These are phyloP conservation scores for Tiliacea citrago DNA, from an alignment of 2,888 invertebrate species.

Conservation along the genomic window DNA sequence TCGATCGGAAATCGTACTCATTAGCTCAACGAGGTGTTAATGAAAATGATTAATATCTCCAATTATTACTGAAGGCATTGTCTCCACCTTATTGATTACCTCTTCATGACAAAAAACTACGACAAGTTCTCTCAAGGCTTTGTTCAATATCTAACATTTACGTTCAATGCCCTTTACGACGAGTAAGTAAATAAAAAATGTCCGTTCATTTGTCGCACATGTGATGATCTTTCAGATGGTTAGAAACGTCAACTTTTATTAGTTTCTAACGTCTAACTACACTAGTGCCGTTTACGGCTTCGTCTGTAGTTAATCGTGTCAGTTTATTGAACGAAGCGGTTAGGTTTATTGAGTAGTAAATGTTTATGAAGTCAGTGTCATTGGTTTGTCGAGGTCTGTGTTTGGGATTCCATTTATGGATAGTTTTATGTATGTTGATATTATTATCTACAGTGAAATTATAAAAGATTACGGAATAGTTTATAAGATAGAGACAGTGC, in stretches of 20 bases:
- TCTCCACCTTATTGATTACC: constrained; percentile 36
- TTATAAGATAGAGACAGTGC: background rate
- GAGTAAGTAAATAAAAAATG: constrained; percentile 77
- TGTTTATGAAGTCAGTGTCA: constrained; percentile 57
- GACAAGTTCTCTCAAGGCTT: constrained; percentile 23
- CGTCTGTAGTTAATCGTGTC: constrained; percentile 42
- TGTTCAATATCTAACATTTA: constrained; percentile 6
- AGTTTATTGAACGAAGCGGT: constrained; percentile 58
- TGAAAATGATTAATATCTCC: constrained; percentile 10
- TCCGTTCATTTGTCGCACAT: constrained; percentile 79
- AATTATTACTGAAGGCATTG: constrained; percentile 10
- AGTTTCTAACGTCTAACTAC: constrained; percentile 67
- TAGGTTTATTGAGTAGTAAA: constrained; percentile 54
- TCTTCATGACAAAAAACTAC: constrained; percentile 26
- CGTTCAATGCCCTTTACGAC: constrained; percentile 68
- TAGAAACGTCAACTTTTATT: constrained; percentile 71
- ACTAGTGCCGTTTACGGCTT: constrained; percentile 47
- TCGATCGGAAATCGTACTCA: constrained; percentile 15
- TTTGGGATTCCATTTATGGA: constrained; percentile 36
- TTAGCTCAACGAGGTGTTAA: constrained; percentile 7
- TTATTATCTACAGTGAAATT: background rate
- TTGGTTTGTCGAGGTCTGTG: constrained; percentile 24
- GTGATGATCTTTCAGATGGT: constrained; percentile 73
- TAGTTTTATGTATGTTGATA: background rate
- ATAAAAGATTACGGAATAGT: background rate